phyloP scores from a whole-genome alignment of 2,888 invertebrate species.

The Drosophila acutilabella region DNA sequence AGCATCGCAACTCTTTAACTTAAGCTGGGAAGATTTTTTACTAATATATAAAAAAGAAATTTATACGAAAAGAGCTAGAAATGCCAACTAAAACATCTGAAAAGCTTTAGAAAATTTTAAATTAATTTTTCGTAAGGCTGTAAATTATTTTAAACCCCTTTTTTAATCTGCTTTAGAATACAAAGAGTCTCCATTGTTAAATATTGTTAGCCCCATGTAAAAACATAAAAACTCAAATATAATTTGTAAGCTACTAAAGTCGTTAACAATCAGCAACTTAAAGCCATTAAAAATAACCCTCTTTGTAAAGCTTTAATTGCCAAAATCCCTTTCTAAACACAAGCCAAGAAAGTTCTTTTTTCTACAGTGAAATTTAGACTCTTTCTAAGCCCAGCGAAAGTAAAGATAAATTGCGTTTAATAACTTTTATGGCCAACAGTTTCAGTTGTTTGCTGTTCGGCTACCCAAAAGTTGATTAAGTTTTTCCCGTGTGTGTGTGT shows the following conservation, averaged over 20 bases:
- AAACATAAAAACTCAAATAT: too few species aligned
- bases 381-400: constrained; percentile 34
- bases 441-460: neutral
- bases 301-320: neutral
- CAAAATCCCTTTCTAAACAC: neutral
- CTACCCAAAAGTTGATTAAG: constrained; percentile 20
- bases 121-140: too few species aligned
- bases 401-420: constrained; percentile 12
- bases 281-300: neutral
- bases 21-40: too few species aligned
- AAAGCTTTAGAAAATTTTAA: too few species aligned
- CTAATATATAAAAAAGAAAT: too few species aligned
- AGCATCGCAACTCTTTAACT: too few species aligned
- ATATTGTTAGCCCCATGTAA: too few species aligned
- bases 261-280: neutral
- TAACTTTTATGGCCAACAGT: constrained; percentile 22
- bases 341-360: constrained; percentile 20
- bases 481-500: constrained; percentile 5
- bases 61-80: too few species aligned
- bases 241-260: neutral
- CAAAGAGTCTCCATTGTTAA: too few species aligned
- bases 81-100: too few species aligned
- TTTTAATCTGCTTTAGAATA: too few species aligned
- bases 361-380: neutral
- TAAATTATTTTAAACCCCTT: too few species aligned